Evolutionary conservation across 30 jellyfish, hydroid and myxozoan genomes (phyloP), one percentile per base, ranked within the genome.

Genomic region (Euphysa ruthae): DNA sequence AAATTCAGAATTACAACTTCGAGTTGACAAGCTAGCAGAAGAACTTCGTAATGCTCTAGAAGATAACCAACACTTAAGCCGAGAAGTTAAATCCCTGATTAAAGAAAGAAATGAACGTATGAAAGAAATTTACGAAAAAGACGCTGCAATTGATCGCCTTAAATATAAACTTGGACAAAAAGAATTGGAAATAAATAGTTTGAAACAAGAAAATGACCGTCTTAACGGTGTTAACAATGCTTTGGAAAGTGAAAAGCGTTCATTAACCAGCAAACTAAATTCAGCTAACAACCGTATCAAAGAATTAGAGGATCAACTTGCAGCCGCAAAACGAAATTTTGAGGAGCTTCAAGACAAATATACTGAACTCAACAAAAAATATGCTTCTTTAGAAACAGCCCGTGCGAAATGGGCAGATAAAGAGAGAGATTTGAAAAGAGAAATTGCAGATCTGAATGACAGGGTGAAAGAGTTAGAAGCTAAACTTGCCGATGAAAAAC

Each of bases 301-400:
- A 54, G 98, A 88, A 63, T 82, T 88, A 28, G 98, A 88, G 58
- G 93, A 81, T 34, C 93, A 85, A 4, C 75, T 63, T 42, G 98
- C 80, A 24, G 82, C 86, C n/a, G 93, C 95, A 14, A 66, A 85
- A 49, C 60, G 77, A 54, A 76, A 76, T 42, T 55, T 82, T 16
- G 95, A 88, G 30, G 93, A 88, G 61, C 63, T 88, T 70, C 98
- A 88, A 43, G 81, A 75, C 0, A 93, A 81, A 25, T 71, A 79
- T 54, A 63, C 73, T 69, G 78, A 77, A 0, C 70, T 88, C 55
- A 93, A 79, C 33, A 88, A 88, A 85, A 88, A 88, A 64, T 81
- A 50, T 43, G 86, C 74, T 28, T 71, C 98, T 22, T 71, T 88
- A 55, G 98, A 88, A 57, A 81, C 92, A 15, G 77, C 94, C 22